A percentile compares a stretch with the other conserved stretches of the same genome.
Conservation (phyloP, 2,797 vertebrate species). For the Carapus acus region DNA sequence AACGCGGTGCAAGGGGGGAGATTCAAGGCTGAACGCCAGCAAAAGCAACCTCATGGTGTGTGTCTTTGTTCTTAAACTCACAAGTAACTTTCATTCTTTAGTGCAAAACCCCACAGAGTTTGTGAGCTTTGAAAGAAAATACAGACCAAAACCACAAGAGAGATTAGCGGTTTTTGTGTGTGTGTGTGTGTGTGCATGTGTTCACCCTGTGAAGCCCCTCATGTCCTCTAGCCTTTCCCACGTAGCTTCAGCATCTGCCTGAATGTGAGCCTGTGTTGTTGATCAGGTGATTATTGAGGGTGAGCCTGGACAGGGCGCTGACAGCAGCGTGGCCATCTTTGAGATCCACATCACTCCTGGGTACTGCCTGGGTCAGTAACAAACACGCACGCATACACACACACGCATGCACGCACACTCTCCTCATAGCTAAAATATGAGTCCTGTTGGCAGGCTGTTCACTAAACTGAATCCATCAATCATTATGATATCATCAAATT, state of each 20-base stretch:
- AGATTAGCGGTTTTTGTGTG: not conserved
- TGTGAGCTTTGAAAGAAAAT: not conserved
- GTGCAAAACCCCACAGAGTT: conserved; percentile 7
- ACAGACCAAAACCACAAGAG: too few relatives aligned
- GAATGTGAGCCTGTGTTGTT: conserved; percentile 42
- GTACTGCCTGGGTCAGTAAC: conserved; percentile 82
- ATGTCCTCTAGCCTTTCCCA: conserved; percentile 5
- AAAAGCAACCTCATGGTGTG: too few relatives aligned
- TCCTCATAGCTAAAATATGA: too few relatives aligned
- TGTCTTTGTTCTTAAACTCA: too few relatives aligned
- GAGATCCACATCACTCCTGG: conserved; percentile 87
- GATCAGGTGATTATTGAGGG: conserved; percentile 84
- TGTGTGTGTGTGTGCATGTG: not conserved
- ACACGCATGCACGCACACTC: too few relatives aligned
- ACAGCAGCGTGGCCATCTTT: conserved; percentile 84
- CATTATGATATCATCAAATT: too few relatives aligned
- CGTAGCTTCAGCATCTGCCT: conserved; percentile 2
- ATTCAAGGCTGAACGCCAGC: too few relatives aligned
- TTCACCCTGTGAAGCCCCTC: conserved; percentile 14
- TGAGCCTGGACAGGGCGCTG: conserved; percentile 67
- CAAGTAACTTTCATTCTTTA: too few relatives aligned
- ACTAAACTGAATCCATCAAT: too few relatives aligned
- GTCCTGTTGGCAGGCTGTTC: too few relatives aligned
- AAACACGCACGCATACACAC: not conserved
- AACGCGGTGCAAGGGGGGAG: too few relatives aligned